Base-by-base conservation (phyloP, 1,140 invertebrate genomes). In the Sweltsa coloradensis region DNA sequence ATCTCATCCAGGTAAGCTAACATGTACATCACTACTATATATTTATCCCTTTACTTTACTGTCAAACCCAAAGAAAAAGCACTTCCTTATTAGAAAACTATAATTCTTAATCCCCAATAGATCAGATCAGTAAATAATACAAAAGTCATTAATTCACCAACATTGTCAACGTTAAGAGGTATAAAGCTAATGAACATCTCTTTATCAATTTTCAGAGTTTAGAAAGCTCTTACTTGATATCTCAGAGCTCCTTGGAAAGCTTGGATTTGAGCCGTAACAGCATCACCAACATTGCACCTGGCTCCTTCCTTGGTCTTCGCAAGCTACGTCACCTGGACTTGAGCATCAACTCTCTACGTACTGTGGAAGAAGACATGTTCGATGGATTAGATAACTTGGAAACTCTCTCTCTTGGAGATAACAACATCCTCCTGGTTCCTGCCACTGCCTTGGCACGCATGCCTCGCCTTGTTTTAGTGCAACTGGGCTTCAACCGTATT, bases 401-500 rank as follows among this genome's bases (percentile, higher is more conserved):
- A 62, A 81, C 78, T 9, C 65, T 94, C 5, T 79, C 83, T n/a
- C 66, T 94, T 2, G 77, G 81, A 57, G 89, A 94, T 58, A 92
- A 93, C 61, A 89, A 89, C 49, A 84, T 93, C 36, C 67, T 92
- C 0, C 62, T 88, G 3, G 79, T 92, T 24, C 89, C 89, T 1
- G 79, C 82, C 1, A 77, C 79, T 14, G 85, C 87, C 6, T 63
- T 93, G 3, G 77, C 77, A 16, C 72, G 81, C 5, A 61, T 93
- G 18, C 79, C 81, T 0, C 76, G 75, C n/a, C 64, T 95, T 2
- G 73, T 72, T 11, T 75, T 76, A 16, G 69, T 94, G 0, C 79
- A 83, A 55, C 60, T 93, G 51, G 85, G 89, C 51, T 91, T 81
- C 59, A 95, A 95, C 62, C 71, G 89, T 51, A 84, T 95, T 5